These are phyloP conservation scores for Pogonophryne albipinna DNA, from an alignment of 2,797 vertebrate species.

Conservation along the genomic window DNA sequence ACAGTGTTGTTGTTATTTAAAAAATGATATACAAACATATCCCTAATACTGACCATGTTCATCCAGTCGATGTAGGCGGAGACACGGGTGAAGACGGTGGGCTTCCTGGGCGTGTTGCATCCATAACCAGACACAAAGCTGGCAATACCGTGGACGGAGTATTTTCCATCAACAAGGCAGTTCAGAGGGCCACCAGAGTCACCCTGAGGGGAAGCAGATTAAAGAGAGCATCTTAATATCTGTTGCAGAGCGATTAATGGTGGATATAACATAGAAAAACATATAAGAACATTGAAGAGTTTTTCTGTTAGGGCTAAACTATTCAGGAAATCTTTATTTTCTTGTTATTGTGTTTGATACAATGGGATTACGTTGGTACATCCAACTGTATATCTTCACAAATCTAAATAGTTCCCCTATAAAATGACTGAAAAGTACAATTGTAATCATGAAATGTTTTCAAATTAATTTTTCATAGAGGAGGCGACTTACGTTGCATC, in stretches of 20 bases:
- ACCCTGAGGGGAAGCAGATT: conserved; percentile 73
- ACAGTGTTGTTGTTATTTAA: no score
- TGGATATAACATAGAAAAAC: background rate
- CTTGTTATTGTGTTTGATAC: no score
- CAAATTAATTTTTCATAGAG: no score
- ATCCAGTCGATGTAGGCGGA: conserved; percentile 90
- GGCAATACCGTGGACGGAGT: conserved; percentile 86
- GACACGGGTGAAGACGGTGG: conserved; percentile 91
- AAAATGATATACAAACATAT: background rate
- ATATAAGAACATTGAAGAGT: no score
- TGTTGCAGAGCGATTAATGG: background rate
- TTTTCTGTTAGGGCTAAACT: no score
- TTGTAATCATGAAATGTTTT: no score
- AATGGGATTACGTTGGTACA: no score
- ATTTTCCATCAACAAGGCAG: conserved; percentile 82
- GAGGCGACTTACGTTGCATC: conserved; percentile 85
- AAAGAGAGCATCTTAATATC: conserved; percentile 5
- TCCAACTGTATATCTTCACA: no score
- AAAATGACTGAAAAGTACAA: background rate
- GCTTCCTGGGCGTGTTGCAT: conserved; percentile 84
- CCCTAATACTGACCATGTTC: conserved; percentile 63
- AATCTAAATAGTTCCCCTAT: background rate
- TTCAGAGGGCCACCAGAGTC: conserved; percentile 91
- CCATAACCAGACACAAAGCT: conserved; percentile 88
- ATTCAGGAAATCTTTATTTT: no score